Conservation (phyloP, 1,140 invertebrate genomes). For the Zaprionus nigranus region DNA sequence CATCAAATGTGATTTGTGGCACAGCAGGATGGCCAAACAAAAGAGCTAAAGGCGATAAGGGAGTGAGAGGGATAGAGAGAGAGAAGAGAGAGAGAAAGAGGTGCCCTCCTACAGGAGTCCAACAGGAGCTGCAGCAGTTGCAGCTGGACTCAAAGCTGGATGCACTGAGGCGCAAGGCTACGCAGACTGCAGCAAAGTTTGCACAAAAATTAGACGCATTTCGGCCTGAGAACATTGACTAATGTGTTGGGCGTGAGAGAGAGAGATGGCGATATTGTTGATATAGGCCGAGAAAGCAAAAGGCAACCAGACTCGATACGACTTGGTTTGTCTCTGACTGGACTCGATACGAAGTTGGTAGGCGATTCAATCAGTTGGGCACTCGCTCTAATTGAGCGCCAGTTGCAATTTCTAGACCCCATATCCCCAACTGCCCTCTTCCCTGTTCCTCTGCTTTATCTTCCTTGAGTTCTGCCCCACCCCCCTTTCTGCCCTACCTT, state of each 20-base stretch:
- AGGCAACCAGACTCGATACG: background rate
- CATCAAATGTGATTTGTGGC: conserved; percentile 4
- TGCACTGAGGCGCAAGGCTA: conserved; percentile 31
- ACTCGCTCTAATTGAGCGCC: conserved; percentile 54
- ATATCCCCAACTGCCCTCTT: no score
- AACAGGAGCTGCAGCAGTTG: background rate
- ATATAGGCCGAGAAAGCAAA: no score
- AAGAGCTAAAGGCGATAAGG: background rate
- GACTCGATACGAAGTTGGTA: background rate
- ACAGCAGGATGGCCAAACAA: background rate
- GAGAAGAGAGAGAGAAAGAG: background rate
- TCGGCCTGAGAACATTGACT: conserved; percentile 33
- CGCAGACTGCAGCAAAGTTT: conserved; percentile 37
- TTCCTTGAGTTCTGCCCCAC: background rate
- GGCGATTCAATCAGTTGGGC: conserved; percentile 55
- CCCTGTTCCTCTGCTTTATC: background rate
- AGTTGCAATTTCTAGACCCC: conserved; percentile 29
- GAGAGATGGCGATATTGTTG: conserved; percentile 44
- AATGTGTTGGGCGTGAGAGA: conserved; percentile 22
- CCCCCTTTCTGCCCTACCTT: background rate
- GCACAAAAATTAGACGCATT: conserved; percentile 60
- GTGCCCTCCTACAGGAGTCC: background rate
- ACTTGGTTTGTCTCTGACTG: background rate
- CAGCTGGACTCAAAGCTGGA: background rate
- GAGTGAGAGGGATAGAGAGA: background rate